These are phyloP conservation scores for Heliconius ismenius DNA, from an alignment of 2,888 invertebrate species.

Conservation along the genomic window DNA sequence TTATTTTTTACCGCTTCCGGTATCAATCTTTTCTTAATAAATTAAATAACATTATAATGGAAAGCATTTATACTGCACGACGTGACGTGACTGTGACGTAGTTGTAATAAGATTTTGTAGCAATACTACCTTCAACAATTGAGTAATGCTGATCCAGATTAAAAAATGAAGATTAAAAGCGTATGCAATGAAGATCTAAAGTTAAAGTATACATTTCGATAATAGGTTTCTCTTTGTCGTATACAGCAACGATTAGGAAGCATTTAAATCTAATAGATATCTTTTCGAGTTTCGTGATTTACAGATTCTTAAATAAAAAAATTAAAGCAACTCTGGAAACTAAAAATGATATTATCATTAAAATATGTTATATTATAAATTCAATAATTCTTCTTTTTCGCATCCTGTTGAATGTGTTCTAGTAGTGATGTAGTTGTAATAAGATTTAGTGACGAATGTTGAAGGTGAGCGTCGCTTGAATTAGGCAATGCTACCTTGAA, in stretches of 20 bases:
- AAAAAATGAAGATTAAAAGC: no score
- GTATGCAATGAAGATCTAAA: no score
- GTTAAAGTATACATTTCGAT: neutral
- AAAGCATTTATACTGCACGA: no score
- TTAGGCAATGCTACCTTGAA: neutral
- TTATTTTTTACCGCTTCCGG: no score
- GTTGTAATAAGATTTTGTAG: neutral
- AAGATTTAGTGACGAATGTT: conserved; percentile 2
- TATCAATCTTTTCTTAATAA: no score
- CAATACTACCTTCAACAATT: neutral
- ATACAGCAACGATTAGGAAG: neutral
- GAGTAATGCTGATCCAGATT: neutral
- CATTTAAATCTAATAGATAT: neutral
- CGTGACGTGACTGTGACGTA: no score
- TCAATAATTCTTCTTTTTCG: neutral
- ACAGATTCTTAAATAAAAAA: neutral
- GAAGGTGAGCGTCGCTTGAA: neutral
- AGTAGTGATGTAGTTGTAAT: neutral
- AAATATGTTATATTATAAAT: no score
- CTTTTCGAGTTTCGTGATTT: neutral
- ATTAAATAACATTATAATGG: neutral
- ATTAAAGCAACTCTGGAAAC: neutral
- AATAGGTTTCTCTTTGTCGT: neutral
- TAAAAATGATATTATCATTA: no score
- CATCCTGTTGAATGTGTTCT: neutral